Evolutionary conservation across 2,113 vertebrate genomes (phyloP).

Genomic region (Pangasianodon gigas): DNA sequence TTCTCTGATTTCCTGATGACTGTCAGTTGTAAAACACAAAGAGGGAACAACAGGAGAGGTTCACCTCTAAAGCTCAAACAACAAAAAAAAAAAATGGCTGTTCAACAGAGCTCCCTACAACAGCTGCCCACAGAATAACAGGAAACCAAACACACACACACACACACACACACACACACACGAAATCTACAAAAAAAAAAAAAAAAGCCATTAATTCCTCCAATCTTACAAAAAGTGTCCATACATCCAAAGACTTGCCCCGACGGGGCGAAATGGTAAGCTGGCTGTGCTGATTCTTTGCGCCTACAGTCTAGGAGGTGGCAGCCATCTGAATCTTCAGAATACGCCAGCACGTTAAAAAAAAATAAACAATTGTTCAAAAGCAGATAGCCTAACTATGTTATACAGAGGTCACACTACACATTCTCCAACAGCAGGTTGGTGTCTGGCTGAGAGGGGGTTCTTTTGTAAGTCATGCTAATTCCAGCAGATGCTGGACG

Average conservation of each 20-base stretch:
- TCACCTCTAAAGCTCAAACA: constrained; percentile 61
- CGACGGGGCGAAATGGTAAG: constrained; percentile 47
- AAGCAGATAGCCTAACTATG: constrained; percentile 58
- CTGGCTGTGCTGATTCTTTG: constrained; percentile 49
- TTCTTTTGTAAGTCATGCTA: constrained; percentile 44
- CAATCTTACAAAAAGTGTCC: constrained; percentile 68
- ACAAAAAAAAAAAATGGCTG: constrained; percentile 73
- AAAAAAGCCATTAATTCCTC: constrained; percentile 57
- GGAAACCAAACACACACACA: constrained; percentile 73
- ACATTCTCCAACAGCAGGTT: constrained; percentile 73
- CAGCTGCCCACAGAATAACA: constrained; percentile 83
- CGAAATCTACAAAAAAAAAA: constrained; percentile 47
- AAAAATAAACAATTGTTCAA: constrained; percentile 56
- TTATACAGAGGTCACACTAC: constrained; percentile 67
- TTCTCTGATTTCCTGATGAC: constrained; percentile 67
- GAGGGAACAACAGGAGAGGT: constrained; percentile 59
- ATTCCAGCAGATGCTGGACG: constrained; percentile 50
- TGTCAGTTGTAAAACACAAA: constrained; percentile 72
- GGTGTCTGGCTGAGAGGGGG: constrained; percentile 53
- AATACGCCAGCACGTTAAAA: constrained; percentile 61
- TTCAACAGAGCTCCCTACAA: constrained; percentile 78
- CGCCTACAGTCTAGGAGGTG: constrained; percentile 37
- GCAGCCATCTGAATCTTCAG: constrained; percentile 63
- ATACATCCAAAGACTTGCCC: constrained; percentile 64
- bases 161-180: constrained; percentile 61